Conservation (phyloP, 1,140 invertebrate genomes). For the Drosophila melanica region DNA sequence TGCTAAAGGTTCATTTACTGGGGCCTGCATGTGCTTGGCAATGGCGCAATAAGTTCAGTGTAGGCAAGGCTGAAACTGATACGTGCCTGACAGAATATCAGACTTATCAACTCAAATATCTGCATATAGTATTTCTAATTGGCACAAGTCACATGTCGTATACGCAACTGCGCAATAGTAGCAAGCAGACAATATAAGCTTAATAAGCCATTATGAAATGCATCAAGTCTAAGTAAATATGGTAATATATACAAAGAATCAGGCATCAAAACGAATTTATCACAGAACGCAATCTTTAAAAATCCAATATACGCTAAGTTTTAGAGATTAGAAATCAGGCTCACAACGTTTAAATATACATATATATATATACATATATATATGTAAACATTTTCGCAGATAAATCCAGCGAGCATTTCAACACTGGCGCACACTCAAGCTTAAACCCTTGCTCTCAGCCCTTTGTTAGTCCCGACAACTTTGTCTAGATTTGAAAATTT, state of each 20-base stretch:
- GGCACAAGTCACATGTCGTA: slow-evolving; percentile 38
- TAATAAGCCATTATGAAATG: background rate
- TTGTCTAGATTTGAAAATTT: slow-evolving; percentile 56
- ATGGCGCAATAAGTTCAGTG: background rate
- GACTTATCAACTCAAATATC: slow-evolving; percentile 43
- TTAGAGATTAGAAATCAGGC: slow-evolving; percentile 45
- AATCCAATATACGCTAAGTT: background rate
- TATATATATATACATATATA: slow-evolving; percentile 39
- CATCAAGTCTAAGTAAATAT: background rate
- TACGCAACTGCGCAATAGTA: slow-evolving; percentile 30
- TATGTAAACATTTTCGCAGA: slow-evolving; percentile 14
- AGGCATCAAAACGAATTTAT: no score
- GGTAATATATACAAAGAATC: no score
- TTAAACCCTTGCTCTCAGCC: slow-evolving; percentile 35
- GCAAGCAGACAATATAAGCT: slow-evolving; percentile 1
- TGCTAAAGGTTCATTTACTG: background rate
- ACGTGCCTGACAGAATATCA: slow-evolving; percentile 44
- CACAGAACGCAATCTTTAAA: background rate
- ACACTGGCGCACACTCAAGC: slow-evolving; percentile 4
- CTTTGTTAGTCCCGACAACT: slow-evolving; percentile 34
- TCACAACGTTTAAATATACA: slow-evolving; percentile 69
- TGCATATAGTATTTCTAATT: slow-evolving; percentile 36
- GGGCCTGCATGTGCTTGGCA: slow-evolving; percentile 16
- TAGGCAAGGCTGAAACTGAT: slow-evolving; percentile 27
- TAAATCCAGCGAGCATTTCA: slow-evolving; percentile 46